These are phyloP conservation scores for Aquatica leii DNA, from an alignment of 2,888 invertebrate genomes.

Conservation along the genomic window DNA sequence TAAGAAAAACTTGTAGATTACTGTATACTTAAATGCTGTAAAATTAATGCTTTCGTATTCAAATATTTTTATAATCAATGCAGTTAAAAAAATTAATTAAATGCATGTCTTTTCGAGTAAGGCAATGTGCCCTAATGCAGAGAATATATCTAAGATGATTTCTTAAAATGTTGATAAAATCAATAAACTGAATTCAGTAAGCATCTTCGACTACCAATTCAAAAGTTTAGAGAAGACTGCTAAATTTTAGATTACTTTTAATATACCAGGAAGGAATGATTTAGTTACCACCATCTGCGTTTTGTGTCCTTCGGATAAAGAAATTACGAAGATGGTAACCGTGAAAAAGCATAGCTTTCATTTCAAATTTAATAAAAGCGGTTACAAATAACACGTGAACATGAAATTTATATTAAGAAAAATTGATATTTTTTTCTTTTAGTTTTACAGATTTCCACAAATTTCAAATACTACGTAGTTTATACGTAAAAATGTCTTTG, in stretches of 20 bases:
- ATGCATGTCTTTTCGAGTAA: too few species aligned
- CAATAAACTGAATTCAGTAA: slow-evolving; percentile 8
- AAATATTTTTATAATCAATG: too few species aligned
- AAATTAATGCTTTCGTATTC: too few species aligned
- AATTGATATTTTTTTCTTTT: slow-evolving; percentile 34
- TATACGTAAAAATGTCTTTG: slow-evolving; percentile 19
- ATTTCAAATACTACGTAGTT: slow-evolving; percentile 20
- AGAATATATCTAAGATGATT: neutral
- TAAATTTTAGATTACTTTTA: slow-evolving; percentile 55
- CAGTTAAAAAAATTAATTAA: too few species aligned
- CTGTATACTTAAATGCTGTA: too few species aligned
- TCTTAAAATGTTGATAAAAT: slow-evolving; percentile 6
- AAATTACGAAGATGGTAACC: slow-evolving; percentile 53
- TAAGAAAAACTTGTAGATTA: too few species aligned
- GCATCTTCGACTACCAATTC: slow-evolving; percentile 22
- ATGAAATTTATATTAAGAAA: slow-evolving; percentile 34
- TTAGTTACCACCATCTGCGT: slow-evolving; percentile 54
- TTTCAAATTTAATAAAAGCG: slow-evolving; percentile 54
- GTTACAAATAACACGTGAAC: slow-evolving; percentile 47
- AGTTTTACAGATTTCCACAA: slow-evolving; percentile 26
- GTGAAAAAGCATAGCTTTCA: slow-evolving; percentile 54
- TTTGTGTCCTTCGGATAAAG: slow-evolving; percentile 52
- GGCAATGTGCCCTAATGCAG: too few species aligned
- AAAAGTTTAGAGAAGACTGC: slow-evolving; percentile 40
- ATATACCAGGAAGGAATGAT: slow-evolving; percentile 53